Base-by-base conservation (phyloP, 2,888 invertebrate species). In the Zygaena filipendulae region DNA sequence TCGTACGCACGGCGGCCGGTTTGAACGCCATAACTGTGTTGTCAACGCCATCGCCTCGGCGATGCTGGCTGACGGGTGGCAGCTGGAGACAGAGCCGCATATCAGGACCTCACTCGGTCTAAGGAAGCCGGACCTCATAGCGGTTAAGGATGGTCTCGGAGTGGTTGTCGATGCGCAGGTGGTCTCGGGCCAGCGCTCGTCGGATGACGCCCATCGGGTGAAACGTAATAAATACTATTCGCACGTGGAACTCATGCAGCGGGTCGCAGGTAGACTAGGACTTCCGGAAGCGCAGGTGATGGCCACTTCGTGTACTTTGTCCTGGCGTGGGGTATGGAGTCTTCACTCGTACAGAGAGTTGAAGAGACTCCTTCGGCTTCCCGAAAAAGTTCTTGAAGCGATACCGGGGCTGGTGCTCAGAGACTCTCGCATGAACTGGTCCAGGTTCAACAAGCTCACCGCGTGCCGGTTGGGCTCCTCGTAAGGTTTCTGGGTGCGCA, bases 121-220 rank as follows among this genome's bases (percentile, higher is more conserved):
- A 0, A 30, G 51, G 0, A 62, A 60, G 35, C 58, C 57, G 0
- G 59, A 62, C 22, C 31, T 56, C 3, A 36, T 60, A 1, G 50
- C 50, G 3, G 27, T 6, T 0, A 47, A 16, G 23, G 45, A 32
- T 4, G 43, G 32, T 3, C 35, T 26, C 2, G 49, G 47, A 0
- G 40, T 47, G 1, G 44, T 64, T 0, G 25, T 61, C 2, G 58
- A 62, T 26, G 53, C 49, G 1, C 52, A 63, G 37, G 40, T 60
- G 3, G 57, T 59, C 22, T 46, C 50, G 30, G 56, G 50, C 9
- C 42, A 43, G 26, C n/a, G n/a, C n/a, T n/a, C n/a, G 3, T 44
- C 56, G 0, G 47, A 51, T 1, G 35, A 30, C 0, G 37, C 42
- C 2, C 49, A 59, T 20, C 23, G 31, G 2, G 27, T 22, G 4